A percentile compares a stretch with the other conserved stretches of the same genome.
Conservation (phyloP, 2,797 vertebrate genomes). For the Chelidonichthys spinosus region DNA sequence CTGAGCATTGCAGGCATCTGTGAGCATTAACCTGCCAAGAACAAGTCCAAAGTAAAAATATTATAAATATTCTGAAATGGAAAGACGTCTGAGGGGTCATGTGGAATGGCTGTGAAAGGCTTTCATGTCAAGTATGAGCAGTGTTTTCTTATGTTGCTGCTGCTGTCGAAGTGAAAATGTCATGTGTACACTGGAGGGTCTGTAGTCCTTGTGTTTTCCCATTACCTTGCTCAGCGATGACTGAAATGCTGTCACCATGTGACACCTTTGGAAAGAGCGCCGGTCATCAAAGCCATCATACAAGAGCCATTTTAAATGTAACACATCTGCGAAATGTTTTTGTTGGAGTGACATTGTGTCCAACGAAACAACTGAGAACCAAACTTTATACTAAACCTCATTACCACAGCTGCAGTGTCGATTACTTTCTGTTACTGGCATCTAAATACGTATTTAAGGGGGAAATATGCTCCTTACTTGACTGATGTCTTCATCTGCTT, state of each 20-base stretch:
- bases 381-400: conserved; percentile 9
- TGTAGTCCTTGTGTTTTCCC: conserved; percentile 56
- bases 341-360: conserved; percentile 23
- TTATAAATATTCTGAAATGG: conserved; percentile 76
- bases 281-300: conserved; percentile 33
- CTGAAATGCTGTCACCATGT: conserved; percentile 46
- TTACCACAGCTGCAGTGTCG: conserved; percentile 20
- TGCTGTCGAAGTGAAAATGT: conserved; percentile 62
- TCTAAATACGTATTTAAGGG: not conserved
- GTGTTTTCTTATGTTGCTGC: conserved; percentile 64
- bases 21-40: conserved; percentile 81
- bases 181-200: conserved; percentile 46
- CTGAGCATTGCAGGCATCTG: conserved; percentile 85
- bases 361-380: conserved; percentile 37
- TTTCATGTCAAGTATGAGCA: conserved; percentile 65
- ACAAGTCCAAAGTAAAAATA: conserved; percentile 78
- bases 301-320: conserved; percentile 25
- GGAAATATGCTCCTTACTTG: conserved; percentile 18
- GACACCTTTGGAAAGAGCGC: conserved; percentile 55
- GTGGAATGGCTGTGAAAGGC: conserved; percentile 59
- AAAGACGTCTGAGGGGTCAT: conserved; percentile 70
- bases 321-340: conserved; percentile 36
- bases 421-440: conserved; percentile 5
- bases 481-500: conserved; percentile 15
- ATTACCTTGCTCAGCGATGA: conserved; percentile 46